These are phyloP conservation scores for Hemiprocne comata DNA, from an alignment of 2,113 vertebrate genomes.

Conservation along the genomic window DNA sequence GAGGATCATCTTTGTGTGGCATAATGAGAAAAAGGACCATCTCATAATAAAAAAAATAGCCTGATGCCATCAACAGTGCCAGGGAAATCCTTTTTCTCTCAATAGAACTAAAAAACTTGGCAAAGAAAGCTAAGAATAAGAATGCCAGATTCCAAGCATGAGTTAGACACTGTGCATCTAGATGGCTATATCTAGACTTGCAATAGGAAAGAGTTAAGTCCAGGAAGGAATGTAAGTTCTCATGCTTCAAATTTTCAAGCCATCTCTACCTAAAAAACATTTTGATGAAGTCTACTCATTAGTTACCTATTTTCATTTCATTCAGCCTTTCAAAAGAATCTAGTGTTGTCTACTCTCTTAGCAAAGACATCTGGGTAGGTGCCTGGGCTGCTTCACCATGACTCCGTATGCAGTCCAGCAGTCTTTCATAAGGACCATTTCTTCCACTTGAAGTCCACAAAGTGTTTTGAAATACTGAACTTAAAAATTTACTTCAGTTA, in stretches of 20 bases:
- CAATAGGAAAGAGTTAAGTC: background rate
- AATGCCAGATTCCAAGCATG: background rate
- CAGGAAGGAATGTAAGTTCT: background rate
- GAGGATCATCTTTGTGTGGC: background rate
- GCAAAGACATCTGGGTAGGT: background rate
- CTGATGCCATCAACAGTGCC: background rate
- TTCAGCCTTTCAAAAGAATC: background rate
- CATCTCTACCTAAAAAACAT: background rate
- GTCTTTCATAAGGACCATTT: background rate
- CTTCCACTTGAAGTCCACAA: background rate
- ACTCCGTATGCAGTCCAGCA: background rate
- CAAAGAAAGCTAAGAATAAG: background rate
- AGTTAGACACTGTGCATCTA: background rate
- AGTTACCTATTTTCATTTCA: background rate
- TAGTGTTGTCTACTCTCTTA: background rate
- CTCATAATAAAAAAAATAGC: background rate
- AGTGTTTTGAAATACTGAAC: background rate
- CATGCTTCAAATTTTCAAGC: background rate
- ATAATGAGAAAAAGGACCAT: background rate
- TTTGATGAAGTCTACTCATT: background rate
- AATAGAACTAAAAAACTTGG: background rate
- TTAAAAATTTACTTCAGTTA: background rate
- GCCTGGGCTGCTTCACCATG: background rate
- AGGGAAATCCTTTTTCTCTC: background rate
- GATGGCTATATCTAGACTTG: background rate